Conservation (phyloP, 2,888 invertebrate species). For the Lasioglossum zephyrum region DNA sequence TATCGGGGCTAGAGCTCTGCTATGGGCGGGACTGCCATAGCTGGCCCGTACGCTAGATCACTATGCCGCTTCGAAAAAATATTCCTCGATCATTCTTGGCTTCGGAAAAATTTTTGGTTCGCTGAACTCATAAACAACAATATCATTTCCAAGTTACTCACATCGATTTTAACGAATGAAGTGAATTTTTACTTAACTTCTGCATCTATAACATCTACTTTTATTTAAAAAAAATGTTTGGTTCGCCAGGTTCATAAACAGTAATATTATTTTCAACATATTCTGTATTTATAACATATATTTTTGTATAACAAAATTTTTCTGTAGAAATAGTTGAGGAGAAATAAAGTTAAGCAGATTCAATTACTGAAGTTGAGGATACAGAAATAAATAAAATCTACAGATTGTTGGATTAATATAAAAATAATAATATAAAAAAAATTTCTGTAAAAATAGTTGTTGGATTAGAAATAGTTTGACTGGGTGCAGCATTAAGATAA, state of each 20-base stretch:
- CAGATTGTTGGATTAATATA: neutral
- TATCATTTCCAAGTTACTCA: neutral
- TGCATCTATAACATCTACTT: neutral
- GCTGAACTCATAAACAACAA: neutral
- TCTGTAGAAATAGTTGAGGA: neutral
- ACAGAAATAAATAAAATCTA: neutral
- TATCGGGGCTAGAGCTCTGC: constrained; percentile 19
- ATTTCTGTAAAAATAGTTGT: neutral
- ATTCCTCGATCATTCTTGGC: neutral
- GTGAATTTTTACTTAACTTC: neutral
- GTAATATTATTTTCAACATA: neutral
- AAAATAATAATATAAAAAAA: too few species aligned
- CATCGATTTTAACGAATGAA: neutral
- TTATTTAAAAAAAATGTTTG: neutral
- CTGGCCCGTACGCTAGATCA: neutral
- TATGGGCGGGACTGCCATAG: neutral
- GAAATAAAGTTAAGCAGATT: neutral
- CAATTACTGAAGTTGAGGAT: neutral
- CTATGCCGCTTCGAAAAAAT: neutral
- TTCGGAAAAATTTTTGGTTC: neutral
- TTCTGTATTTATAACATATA: neutral
- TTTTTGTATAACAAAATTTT: neutral
- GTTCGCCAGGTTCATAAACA: too few species aligned
- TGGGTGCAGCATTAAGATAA: neutral
- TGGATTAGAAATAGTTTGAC: neutral